Evolutionary conservation across 2,888 invertebrate species (phyloP), one percentile per base, ranked within the genome.

Genomic region (Colletes collaris): DNA sequence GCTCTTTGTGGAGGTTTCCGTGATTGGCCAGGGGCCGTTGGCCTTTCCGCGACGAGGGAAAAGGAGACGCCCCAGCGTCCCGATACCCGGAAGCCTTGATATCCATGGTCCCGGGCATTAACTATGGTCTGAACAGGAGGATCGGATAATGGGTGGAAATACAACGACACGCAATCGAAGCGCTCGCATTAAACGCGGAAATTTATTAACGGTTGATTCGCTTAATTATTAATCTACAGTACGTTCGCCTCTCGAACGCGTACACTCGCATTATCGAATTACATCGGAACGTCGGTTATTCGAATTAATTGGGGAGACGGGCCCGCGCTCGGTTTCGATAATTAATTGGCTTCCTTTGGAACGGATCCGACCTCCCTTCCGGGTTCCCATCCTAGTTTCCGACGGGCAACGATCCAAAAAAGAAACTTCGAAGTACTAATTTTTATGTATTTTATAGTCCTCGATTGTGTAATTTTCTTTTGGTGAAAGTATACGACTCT

Each of bases 1-100:
- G 87, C 83, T 85, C 88, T 90, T 90, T 89, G 88, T 87, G 81
- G 84, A 77, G 85, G 85, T 87, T 86, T 79, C 85, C 84, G 81
- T 83, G 85, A 88, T 86, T 87, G 84, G 80, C 52, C 16, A 6
- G 16, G 50, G 13, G 3, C 37, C 8, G 40, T 7, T 7, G 35
- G 37, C 37, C 27, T 13, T 27, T 27, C 40, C n/a, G 6, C 10
- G 13, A 19, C 8, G 46, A 63, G 49, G 40, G 49, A 58, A 69
- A 55, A 56, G 58, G 52, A 60, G 64, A 65, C 5, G 55, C 49
- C 27, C 37, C 75, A 35, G 44, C 8, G 7, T 2, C 8, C 11
- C 66, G 53, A 65, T 69, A n/a, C 55, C n/a, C 65, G 52, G 37
- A 56, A 72, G 55, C 40, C 50, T 1, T 11, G 44, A 53, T 62